A percentile compares a stretch with the other conserved stretches of the same genome.
These are phyloP conservation scores for Callorhinus ursinus DNA, from an alignment of 2,113 vertebrate species.

Conservation along the genomic window DNA sequence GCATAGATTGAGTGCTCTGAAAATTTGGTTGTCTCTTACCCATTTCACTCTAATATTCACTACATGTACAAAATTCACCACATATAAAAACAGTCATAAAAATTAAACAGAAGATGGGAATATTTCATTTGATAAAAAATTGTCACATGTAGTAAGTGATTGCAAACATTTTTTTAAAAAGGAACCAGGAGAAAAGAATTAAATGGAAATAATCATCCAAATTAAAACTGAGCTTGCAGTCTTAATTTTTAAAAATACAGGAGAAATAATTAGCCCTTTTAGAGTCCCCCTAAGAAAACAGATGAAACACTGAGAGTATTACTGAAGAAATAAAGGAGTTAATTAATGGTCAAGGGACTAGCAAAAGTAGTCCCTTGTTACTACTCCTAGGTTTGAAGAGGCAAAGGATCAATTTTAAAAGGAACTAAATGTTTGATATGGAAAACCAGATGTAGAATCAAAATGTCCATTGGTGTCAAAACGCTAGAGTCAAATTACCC, in stretches of 20 bases:
- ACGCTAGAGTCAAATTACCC: neutral
- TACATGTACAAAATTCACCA: neutral
- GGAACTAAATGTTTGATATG: neutral
- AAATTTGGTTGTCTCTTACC: neutral
- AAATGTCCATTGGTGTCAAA: neutral
- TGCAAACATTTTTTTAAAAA: neutral
- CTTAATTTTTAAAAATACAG: neutral
- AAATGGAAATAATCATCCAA: neutral
- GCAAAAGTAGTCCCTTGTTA: neutral
- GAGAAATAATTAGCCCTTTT: neutral
- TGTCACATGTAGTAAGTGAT: neutral
- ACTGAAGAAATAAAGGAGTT: neutral
- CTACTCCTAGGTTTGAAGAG: neutral
- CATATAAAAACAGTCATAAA: neutral
- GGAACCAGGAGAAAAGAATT: neutral
- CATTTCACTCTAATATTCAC: neutral
- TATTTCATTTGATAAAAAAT: neutral
- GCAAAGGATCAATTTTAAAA: neutral
- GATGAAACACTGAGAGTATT: neutral
- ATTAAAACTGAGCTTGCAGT: neutral
- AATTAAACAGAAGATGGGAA: neutral
- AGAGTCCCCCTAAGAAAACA: neutral
- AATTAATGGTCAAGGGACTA: neutral
- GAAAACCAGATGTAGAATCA: neutral
- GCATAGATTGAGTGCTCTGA: neutral